Evolutionary conservation across 2,888 invertebrate genomes (phyloP), one percentile per base, ranked within the genome.

Genomic region (Hofmannophila pseudospretella): DNA sequence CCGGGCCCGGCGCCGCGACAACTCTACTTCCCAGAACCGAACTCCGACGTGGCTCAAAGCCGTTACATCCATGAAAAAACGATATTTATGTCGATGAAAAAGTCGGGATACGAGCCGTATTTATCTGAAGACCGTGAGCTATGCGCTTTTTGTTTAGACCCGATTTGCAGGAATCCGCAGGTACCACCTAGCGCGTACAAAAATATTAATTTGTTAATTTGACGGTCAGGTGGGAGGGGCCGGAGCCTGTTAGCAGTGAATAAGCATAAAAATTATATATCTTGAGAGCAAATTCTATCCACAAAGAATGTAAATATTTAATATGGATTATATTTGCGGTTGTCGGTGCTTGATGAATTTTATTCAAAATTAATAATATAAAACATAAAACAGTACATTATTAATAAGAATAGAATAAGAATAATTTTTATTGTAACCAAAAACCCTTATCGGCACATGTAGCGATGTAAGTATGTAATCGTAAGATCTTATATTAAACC

Each of bases 71-170:
- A 65, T 60, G 75, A 82, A 86, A 84, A 85, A 85, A 81, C 74
- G 65, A 82, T 84, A 85, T 86, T 85, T 86, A 85, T 84, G 86
- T 77, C 67, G 69, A 67, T 61, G 75, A 84, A 84, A 85, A 86
- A 85, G 74, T 70, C 67, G 72, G 79, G 77, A 74, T 74, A 64
- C 73, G 61, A 66, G 51, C 62, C 63, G 70, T 74, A 80, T 78
- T 80, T 81, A 76, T 81, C 74, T 76, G 66, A 71, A 67, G 67
- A 72, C 67, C 67, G 72, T 74, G 75, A 72, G 68, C 71, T 78
- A 71, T 68, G 75, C 70, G 67, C 66, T 81, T 82, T 82, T 85
- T 82, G 80, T 77, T 68, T 54, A 54, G 54, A 44, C 67, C 68
- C 72, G 65, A 73, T 74, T 82, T 77, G 78, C 78, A 73, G 73